Base-by-base conservation (phyloP, 2,797 vertebrate genomes). In the Brotula barbata region DNA sequence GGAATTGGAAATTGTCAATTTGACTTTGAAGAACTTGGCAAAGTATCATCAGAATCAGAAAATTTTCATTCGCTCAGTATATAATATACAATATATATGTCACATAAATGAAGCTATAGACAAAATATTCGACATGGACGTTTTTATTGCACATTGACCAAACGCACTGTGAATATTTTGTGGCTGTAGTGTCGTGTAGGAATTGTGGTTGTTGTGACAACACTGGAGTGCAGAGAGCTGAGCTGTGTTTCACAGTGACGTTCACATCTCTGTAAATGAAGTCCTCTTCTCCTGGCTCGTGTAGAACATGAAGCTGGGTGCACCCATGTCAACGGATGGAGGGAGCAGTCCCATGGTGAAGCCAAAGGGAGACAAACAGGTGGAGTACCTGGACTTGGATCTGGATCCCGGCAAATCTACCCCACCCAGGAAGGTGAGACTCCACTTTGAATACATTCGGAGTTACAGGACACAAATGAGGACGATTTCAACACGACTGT, bases 381-480 rank as follows among this genome's bases (percentile, higher is more conserved):
- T 99, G 78, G 97, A 99, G 81, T 99, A 99, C 86, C 91, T 99
- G 69, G 96, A 99, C 87, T 89, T 98, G 73, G 96, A 98, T 75
- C 91, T 98, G 40, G 96, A 99, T 80, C 92, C 95, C 0, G 93
- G 95, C 64, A 98, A 96, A 80, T 96, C 96, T 62, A 98, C 97
- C n/a, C 97, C 95, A 67, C 97, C 97, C 69, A 91, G 96, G 58
- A 99, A 98, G 93, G 97, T 96, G 90, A 25, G 69, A 49, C 7
- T 11, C 7, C 16, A 0, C 17, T 37, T 17, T 6, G 8, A 6
- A n/a, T 22, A n/a, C 1, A 1, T 16, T 47, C 9, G 19, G 9
- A 5, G 13, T 37, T 11, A 23, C 0, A 36, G 3, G 6, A 15
- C 40, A 17, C 2, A 6, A 2, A 43, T 40, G 7, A 19, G 25